phyloP scores from a whole-genome alignment of 2,797 vertebrate species.

The Capromys pilorides region DNA sequence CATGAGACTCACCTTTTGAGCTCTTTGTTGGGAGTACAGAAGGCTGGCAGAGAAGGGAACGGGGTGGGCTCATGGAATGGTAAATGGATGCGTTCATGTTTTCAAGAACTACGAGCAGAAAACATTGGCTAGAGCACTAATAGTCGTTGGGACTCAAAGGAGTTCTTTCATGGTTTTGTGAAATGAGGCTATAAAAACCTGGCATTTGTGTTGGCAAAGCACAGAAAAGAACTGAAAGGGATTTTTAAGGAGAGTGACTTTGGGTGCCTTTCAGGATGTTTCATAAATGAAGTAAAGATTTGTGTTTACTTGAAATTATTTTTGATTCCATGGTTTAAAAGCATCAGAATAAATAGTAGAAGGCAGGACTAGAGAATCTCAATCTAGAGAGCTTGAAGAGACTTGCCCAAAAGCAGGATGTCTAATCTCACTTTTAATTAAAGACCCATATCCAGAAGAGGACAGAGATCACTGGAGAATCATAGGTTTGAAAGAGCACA shows the following conservation, averaged over 20 bases:
- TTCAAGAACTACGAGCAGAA: not conserved
- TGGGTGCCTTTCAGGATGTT: slow-evolving; percentile 4
- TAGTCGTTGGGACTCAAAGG: not conserved
- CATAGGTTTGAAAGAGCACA: not conserved
- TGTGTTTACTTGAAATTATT: slow-evolving; percentile 8
- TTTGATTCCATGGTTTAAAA: not conserved
- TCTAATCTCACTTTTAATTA: not conserved
- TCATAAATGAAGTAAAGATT: slow-evolving; percentile 42
- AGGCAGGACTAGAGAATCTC: not conserved
- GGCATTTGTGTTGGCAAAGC: not conserved
- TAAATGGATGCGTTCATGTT: not conserved
- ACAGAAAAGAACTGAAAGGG: not conserved
- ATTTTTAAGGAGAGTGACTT: slow-evolving; percentile 12
- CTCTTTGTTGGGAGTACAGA: not conserved
- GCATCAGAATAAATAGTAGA: not conserved
- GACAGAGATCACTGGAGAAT: not conserved
- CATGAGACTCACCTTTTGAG: not conserved
- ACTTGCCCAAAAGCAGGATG: not conserved
- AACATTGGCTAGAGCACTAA: not conserved
- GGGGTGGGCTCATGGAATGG: not conserved
- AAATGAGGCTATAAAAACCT: slow-evolving; percentile 22
- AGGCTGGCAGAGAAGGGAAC: not conserved
- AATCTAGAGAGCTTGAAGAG: not conserved
- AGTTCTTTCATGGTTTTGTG: not conserved
- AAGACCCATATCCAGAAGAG: not conserved